These are phyloP conservation scores for Peucedramus taeniatus DNA, from an alignment of 2,113 vertebrate species.

Conservation along the genomic window DNA sequence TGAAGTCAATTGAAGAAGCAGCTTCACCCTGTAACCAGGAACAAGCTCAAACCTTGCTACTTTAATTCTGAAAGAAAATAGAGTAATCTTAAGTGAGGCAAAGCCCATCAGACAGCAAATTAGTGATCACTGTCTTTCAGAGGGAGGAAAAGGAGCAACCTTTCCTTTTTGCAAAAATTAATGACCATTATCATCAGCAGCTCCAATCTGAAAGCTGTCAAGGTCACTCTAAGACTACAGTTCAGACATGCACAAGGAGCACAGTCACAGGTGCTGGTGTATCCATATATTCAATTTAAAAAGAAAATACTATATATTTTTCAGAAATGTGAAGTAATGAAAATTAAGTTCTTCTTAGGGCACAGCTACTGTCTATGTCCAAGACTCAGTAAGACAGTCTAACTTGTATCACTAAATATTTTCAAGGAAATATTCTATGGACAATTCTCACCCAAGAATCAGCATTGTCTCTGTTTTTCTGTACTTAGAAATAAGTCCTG, in stretches of 20 bases:
- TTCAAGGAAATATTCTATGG: not conserved
- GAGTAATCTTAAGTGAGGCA: not conserved
- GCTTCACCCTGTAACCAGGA: not conserved
- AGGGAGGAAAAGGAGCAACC: not conserved
- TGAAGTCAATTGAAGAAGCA: not conserved
- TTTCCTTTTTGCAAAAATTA: not conserved
- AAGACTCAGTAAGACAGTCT: not conserved
- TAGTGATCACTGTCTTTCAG: not conserved
- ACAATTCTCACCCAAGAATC: not conserved
- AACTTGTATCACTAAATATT: not conserved
- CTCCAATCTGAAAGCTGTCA: not conserved
- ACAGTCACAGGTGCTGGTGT: not conserved
- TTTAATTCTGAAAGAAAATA: not conserved
- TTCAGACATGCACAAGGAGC: not conserved
- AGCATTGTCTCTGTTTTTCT: not conserved
- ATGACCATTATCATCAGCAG: not conserved
- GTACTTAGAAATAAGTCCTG: not conserved
- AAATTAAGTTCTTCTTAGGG: not conserved
- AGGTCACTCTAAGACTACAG: not conserved
- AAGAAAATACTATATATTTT: not conserved
- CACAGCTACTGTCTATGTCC: not conserved
- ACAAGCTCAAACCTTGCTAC: not conserved
- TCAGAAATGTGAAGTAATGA: not conserved
- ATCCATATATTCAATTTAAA: not conserved
- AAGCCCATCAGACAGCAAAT: not conserved